Percentiles rank a stretch among this genome's conserved stretches.
Conservation (phyloP, 2,797 vertebrate species). For the Euphonia xanthogaster region DNA sequence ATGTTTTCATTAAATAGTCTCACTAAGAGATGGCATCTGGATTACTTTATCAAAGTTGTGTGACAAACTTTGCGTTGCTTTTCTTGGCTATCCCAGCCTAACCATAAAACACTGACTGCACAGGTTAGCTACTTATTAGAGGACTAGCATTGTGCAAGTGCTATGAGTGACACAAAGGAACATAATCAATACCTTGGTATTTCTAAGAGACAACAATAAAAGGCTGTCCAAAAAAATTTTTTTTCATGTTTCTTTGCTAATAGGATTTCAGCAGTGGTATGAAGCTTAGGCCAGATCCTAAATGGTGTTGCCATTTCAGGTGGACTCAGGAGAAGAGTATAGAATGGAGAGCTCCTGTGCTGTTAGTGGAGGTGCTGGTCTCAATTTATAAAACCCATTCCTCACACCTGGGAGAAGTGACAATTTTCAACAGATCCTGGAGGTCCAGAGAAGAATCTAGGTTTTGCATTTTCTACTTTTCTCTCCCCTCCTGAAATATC, state of each 20-base stretch:
- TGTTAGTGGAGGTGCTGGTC: neutral
- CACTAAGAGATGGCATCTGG: neutral
- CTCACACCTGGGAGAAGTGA: neutral
- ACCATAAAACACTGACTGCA: neutral
- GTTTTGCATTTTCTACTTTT: neutral
- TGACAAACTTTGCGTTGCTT: conserved; percentile 2
- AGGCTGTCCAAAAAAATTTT: neutral
- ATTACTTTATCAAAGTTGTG: neutral
- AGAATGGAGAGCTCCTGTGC: neutral
- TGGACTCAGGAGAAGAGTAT: neutral
- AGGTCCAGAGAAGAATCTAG: neutral
- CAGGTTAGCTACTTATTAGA: neutral
- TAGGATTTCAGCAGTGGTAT: neutral
- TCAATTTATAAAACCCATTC: neutral
- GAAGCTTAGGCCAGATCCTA: neutral
- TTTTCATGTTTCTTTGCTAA: neutral
- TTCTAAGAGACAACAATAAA: neutral
- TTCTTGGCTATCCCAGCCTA: conserved; percentile 6
- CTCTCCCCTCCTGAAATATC: neutral
- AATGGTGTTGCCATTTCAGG: neutral
- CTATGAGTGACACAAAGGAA: neutral
- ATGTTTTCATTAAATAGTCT: conserved; percentile 23
- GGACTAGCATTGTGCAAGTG: neutral
- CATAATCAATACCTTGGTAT: neutral
- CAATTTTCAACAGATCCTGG: neutral